phyloP scores from a whole-genome alignment of 2,888 invertebrate species.

The Electrophaes corylata region DNA sequence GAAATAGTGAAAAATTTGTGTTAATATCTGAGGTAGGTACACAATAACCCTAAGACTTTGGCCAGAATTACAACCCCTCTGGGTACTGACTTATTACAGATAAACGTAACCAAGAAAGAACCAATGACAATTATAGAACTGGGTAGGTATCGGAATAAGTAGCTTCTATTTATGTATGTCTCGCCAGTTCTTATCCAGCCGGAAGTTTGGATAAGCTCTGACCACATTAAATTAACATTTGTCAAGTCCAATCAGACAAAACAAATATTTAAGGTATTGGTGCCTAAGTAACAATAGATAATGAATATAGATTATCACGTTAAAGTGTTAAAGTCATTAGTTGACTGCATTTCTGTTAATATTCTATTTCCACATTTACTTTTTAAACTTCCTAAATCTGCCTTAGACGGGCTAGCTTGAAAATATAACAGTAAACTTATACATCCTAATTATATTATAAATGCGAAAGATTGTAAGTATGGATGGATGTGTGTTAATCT shows the following conservation, averaged over 20 bases:
- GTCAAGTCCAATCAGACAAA: slow-evolving; percentile 23
- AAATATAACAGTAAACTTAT: too few relatives aligned
- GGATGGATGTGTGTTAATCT: too few relatives aligned
- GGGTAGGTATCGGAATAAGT: neutral
- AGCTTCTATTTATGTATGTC: neutral
- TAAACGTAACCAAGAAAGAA: neutral
- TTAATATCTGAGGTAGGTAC: too few relatives aligned
- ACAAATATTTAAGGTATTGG: slow-evolving; percentile 23
- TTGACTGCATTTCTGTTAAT: neutral
- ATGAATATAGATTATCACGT: slow-evolving; percentile 1
- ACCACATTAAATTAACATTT: slow-evolving; percentile 28
- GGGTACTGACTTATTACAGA: too few relatives aligned
- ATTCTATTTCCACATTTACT: neutral
- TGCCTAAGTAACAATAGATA: slow-evolving; percentile 21
- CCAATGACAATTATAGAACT: neutral
- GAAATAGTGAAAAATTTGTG: too few relatives aligned
- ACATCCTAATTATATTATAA: too few relatives aligned
- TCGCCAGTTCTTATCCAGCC: slow-evolving; percentile 5
- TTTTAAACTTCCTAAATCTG: neutral
- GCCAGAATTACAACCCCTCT: too few relatives aligned
- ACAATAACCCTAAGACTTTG: too few relatives aligned
- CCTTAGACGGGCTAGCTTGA: too few relatives aligned
- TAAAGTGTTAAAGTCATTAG: slow-evolving; percentile 6
- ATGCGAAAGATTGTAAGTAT: too few relatives aligned
- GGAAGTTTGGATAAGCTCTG: slow-evolving; percentile 12